Conservation (phyloP, 2,797 vertebrate species). For the Lagocephalus sceleratus region DNA sequence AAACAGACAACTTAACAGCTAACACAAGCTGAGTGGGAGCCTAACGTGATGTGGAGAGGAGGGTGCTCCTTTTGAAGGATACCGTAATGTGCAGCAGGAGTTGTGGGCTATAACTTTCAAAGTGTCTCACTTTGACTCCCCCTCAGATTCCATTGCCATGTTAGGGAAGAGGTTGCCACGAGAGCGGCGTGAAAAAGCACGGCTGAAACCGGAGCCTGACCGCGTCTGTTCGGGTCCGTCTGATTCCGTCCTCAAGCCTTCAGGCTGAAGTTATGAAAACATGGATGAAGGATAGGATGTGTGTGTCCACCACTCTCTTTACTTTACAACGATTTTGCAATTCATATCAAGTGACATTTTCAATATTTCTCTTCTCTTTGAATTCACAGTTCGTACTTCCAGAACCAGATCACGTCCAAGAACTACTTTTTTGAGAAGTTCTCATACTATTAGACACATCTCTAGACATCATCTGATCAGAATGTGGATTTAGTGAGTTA, state of each 20-base stretch:
- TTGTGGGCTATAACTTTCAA: constrained; percentile 51
- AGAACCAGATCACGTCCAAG: too few relatives aligned
- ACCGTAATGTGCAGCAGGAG: constrained; percentile 32
- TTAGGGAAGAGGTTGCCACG: constrained; percentile 59
- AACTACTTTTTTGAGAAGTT: too few relatives aligned
- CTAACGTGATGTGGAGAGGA: constrained; percentile 31
- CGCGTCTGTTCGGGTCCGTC: constrained; percentile 43
- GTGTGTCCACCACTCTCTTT: background rate
- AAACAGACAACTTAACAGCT: constrained; percentile 52
- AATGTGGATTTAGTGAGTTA: too few relatives aligned
- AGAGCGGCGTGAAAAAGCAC: constrained; percentile 47
- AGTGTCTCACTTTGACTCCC: constrained; percentile 57
- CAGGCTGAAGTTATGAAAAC: constrained; percentile 46
- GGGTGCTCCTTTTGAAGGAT: constrained; percentile 35
- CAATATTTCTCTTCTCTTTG: background rate
- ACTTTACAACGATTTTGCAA: constrained; percentile 10
- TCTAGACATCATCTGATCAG: too few relatives aligned
- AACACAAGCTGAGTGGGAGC: constrained; percentile 33
- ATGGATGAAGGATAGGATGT: constrained; percentile 10
- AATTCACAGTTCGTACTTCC: background rate
- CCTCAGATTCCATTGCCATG: constrained; percentile 63
- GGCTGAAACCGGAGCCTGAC: constrained; percentile 44
- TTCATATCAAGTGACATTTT: constrained; percentile 1
- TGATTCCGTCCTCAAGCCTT: constrained; percentile 41
- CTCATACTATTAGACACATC: too few relatives aligned